These are phyloP conservation scores for Pterobdella sp. DNA, from an alignment of 2,888 invertebrate species.

Conservation along the genomic window DNA sequence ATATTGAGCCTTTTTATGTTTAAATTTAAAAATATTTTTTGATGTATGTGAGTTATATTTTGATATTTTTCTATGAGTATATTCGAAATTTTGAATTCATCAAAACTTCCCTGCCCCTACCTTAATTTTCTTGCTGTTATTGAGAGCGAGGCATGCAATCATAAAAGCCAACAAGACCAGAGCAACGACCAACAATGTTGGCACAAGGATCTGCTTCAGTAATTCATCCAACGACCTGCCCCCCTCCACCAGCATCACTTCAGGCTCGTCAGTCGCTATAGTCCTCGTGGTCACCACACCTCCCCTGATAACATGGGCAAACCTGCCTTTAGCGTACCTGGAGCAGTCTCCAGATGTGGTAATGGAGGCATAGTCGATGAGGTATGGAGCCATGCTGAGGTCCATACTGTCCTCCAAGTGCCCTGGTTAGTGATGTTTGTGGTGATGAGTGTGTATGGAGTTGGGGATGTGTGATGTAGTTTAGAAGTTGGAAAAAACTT, in stretches of 20 bases:
- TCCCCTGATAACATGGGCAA: neutral
- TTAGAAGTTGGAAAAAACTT: too few relatives aligned
- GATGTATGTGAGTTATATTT: too few relatives aligned
- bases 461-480: too few relatives aligned
- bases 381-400: neutral
- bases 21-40: too few relatives aligned
- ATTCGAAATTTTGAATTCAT: too few relatives aligned
- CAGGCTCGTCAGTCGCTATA: neutral
- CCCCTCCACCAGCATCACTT: neutral
- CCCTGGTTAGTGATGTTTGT: too few relatives aligned
- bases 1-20: too few relatives aligned
- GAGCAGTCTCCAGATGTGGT: neutral
- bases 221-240: constrained; percentile 10
- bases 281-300: neutral
- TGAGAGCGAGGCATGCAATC: constrained; percentile 21
- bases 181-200: constrained; percentile 6
- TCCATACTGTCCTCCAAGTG: neutral
- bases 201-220: constrained; percentile 19
- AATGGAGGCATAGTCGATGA: neutral
- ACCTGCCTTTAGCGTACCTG: neutral
- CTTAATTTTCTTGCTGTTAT: neutral
- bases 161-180: constrained; percentile 11
- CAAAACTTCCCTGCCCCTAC: too few relatives aligned
- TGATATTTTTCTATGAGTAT: too few relatives aligned
- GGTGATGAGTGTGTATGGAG: too few relatives aligned